phyloP scores from a whole-genome alignment of 2,888 invertebrate species.

The Cephus rjabovi region DNA sequence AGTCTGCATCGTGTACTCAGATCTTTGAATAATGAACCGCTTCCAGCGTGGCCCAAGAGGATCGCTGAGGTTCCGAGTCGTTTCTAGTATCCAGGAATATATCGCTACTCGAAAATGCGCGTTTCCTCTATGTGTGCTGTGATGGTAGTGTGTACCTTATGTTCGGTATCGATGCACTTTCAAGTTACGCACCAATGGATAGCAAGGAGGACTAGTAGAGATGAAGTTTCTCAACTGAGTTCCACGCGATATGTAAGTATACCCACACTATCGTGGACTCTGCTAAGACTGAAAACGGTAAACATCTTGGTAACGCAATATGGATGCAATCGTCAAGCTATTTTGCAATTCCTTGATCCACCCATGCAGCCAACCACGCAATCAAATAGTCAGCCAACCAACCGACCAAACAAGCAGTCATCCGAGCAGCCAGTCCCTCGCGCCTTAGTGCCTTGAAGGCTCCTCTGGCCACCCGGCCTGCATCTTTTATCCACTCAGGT shows the following conservation, averaged over 20 bases:
- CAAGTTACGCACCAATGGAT: neutral
- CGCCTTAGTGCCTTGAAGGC: neutral
- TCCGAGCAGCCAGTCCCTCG: neutral
- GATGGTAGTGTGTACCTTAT: neutral
- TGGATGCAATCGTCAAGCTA: neutral
- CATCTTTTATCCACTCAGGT: constrained; percentile 15
- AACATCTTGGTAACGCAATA: constrained; percentile 6
- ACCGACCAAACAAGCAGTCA: neutral
- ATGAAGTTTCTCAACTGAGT: neutral
- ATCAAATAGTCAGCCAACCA: neutral
- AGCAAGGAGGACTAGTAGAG: neutral
- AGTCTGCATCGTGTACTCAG: constrained; percentile 40
- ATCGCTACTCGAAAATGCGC: neutral
- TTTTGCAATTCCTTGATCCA: neutral
- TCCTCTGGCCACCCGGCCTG: neutral
- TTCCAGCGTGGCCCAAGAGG: constrained; percentile 35
- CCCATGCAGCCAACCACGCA: neutral
- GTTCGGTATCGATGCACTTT: neutral
- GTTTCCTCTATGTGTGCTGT: neutral
- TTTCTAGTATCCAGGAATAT: neutral
- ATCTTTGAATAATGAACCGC: constrained; percentile 56
- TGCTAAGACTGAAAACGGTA: neutral
- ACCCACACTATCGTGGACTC: neutral
- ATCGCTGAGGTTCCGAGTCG: neutral
- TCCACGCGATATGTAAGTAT: neutral